phyloP scores from a whole-genome alignment of 2,888 invertebrate genomes.

The Acrobasis consociella region DNA sequence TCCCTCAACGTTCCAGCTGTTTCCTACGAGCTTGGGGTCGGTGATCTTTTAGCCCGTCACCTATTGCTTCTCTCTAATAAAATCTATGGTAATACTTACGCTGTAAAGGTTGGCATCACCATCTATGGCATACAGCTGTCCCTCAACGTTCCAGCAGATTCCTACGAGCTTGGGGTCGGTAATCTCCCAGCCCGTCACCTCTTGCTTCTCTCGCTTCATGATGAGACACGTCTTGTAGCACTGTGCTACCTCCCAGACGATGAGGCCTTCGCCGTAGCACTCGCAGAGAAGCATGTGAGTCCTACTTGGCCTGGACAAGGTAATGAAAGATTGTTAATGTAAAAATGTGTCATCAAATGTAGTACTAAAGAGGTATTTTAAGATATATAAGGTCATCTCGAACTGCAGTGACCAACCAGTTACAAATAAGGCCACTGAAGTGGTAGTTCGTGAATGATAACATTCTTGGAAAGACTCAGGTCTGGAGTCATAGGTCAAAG shows the following conservation, averaged over 20 bases:
- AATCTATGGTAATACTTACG: conserved; percentile 46
- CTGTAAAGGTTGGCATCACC: conserved; percentile 56
- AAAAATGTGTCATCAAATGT: too few species aligned
- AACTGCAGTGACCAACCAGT: too few species aligned
- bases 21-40: not conserved
- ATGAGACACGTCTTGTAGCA: conserved; percentile 65
- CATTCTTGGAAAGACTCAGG: too few species aligned
- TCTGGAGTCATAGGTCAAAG: too few species aligned
- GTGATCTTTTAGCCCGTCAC: not conserved
- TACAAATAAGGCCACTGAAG: too few species aligned
- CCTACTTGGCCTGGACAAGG: conserved; percentile 58
- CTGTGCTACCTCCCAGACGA: conserved; percentile 75
- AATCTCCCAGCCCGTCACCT: conserved; percentile 56
- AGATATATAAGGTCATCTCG: too few species aligned
- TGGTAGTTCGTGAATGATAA: too few species aligned
- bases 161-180: conserved; percentile 54
- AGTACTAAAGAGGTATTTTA: too few species aligned
- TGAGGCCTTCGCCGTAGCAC: conserved; percentile 68
- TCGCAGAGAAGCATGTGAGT: conserved; percentile 66
- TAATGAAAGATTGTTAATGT: not conserved
- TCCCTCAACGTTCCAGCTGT: not conserved
- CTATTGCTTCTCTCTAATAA: not conserved
- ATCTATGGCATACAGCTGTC: conserved; percentile 68
- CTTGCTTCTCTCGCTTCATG: conserved; percentile 57
- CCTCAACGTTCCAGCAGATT: conserved; percentile 67